phyloP scores from a whole-genome alignment of 2,797 vertebrate species.

The Pipistrellus nathusii region DNA sequence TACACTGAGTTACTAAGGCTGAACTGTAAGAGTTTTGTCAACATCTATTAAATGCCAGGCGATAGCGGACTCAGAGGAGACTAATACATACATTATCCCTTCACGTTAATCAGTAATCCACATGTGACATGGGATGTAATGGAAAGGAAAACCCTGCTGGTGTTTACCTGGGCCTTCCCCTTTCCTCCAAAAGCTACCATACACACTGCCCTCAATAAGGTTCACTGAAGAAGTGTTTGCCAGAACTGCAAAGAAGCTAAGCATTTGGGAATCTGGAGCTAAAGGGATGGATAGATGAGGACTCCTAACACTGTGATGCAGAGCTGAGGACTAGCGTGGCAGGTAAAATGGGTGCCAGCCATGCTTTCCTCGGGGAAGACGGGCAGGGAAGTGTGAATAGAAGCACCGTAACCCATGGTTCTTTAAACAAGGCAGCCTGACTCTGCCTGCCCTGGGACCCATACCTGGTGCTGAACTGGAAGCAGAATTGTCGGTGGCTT shows the following conservation, averaged over 20 bases:
- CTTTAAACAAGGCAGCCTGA: not conserved
- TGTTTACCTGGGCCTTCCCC: not conserved
- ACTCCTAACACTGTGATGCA: not conserved
- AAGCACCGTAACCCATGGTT: slow-evolving; percentile 23
- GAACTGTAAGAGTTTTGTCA: not conserved
- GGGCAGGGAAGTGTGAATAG: not conserved
- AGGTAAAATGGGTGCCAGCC: not conserved
- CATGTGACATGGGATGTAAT: not conserved
- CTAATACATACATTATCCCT: not conserved
- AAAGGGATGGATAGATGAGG: not conserved
- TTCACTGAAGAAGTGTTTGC: not conserved
- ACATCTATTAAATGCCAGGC: not conserved
- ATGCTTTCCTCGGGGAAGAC: not conserved
- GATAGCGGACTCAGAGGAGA: not conserved
- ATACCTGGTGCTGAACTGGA: slow-evolving; percentile 95
- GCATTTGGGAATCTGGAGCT: not conserved
- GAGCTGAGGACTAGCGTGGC: not conserved
- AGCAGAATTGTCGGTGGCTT: slow-evolving; percentile 89
- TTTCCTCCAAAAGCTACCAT: not conserved
- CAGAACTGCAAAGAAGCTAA: not conserved
- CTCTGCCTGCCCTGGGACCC: slow-evolving; percentile 53
- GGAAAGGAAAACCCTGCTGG: not conserved
- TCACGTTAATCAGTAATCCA: not conserved
- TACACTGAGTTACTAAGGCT: not conserved
- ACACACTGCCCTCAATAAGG: not conserved